Evolutionary conservation across 2,113 vertebrate genomes (phyloP), one percentile per base, ranked within the genome.

Genomic region (Sorex araneus): DNA sequence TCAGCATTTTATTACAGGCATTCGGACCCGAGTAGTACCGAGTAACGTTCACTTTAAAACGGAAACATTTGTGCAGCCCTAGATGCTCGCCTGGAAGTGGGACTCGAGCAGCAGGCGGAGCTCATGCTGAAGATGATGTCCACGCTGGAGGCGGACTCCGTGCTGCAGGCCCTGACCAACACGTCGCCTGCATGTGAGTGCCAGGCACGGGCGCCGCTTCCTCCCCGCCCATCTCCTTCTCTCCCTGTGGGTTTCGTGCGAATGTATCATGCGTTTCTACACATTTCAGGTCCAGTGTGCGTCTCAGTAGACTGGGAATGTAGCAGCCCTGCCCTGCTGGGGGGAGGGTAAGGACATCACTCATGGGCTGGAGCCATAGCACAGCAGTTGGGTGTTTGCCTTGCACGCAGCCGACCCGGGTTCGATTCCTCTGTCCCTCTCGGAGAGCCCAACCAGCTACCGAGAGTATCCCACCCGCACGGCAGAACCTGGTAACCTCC

Each of bases 121-220:
- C 98, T 99, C 93, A 99, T 99, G 99, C 97, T 99, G 89, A 99
- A 99, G 97, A 99, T 99, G 99, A 99, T 99, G 99, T 99, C 99
- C 45, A 99, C 99, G 0, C 94, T 99, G 71, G 99, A 99, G 98
- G 99, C 99, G 1, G 99, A 99, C 97, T 99, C 99, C 67, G 99
- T 99, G 97, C 97, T 99, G 40, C 99, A 99, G 93, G 99, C 99
- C 10, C 98, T 99, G 94, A 99, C 99, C 81, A 99, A 99, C 77
- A 99, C 98, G 67, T 99, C 99, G 64, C 99, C 99, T 93, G 97
- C 99, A 97, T 98, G 99, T 99, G 98, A 98, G 92, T 97, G 94
- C 69, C 40, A 40, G 40, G 40, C 40, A 40, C 40, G 40, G 40
- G 40, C 40, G 40, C 40, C 40, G 40, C 40, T 7, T 40, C 40